Base-by-base conservation (phyloP, 2,888 invertebrate genomes). In the Cinara cedri region DNA sequence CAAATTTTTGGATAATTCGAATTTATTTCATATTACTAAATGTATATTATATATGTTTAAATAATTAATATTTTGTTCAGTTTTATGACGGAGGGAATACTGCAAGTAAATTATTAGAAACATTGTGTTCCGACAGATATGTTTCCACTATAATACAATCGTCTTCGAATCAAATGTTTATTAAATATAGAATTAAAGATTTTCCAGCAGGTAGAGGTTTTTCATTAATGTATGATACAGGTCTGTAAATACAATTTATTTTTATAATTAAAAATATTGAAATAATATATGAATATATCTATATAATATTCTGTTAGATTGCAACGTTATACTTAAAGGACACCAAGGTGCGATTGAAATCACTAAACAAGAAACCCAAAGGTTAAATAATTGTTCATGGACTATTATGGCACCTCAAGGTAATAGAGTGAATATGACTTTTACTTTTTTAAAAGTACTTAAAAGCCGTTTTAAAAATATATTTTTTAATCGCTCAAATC, bases 331-430 rank as follows among this genome's bases (percentile, higher is more conserved):
- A 10, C 63, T 93, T 44, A 89, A 85, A 24, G 92, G 92, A 6
- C 89, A 88, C 84, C 87, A 88, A 82, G 95, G 95, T 16, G 89
- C 92, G 13, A 93, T 97, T 81, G 96, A 96, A 86, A 91, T 92
- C 85, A 89, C 90, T 0, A 85, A 87, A 62, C 86, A 87, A 68
- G 84, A 89, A 34, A 89, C 93, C 84, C 16, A n/a, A 9, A 57
- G 19, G 10, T 16, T 13, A 6, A 21, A 34, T 13, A 78, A 60
- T 49, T 97, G 97, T 85, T 87, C 89, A 4, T 97, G 94, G 94
- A 89, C 86, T 14, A 90, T 94, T 51, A 88, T 89, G 46, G 94
- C 92, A 1, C 90, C 94, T 0, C 85, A 85, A 76, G 95, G 95
- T 3, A 96, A 95, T 86, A 91, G 87, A 84, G 89, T 97, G 54